Evolutionary conservation across 2,888 invertebrate species (phyloP).

Genomic region (Heliconius erato): DNA sequence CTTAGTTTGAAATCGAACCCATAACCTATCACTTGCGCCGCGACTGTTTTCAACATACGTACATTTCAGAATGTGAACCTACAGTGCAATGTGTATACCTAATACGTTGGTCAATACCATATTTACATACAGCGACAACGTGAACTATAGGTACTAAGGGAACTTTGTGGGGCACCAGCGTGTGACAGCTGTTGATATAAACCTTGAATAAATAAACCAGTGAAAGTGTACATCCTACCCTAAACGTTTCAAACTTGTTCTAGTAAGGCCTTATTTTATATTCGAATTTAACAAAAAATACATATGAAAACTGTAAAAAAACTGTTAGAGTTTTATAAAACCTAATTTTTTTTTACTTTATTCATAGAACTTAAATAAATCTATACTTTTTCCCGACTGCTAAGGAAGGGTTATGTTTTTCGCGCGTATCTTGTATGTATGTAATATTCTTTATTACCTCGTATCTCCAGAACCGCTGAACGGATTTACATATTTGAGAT

Average conservation of each 20-base stretch:
- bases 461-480: too few relatives aligned
- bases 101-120: not conserved
- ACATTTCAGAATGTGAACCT: not conserved
- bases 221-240: conserved; percentile 19
- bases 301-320: not conserved
- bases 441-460: too few relatives aligned
- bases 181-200: conserved; percentile 19
- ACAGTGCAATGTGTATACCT: too few relatives aligned
- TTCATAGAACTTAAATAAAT: too few relatives aligned
- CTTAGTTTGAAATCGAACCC: too few relatives aligned
- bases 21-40: too few relatives aligned
- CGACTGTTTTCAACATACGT: not conserved
- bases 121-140: not conserved
- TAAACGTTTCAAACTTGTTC: conserved; percentile 3
- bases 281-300: not conserved
- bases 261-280: not conserved
- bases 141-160: conserved; percentile 10
- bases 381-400: too few relatives aligned
- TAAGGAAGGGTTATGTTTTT: too few relatives aligned
- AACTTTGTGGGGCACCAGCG: not conserved
- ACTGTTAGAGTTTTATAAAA: not conserved
- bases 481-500: too few relatives aligned
- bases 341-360: too few relatives aligned
- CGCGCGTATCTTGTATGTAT: too few relatives aligned
- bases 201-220: conserved; percentile 21